Percentiles rank a stretch among this genome's conserved stretches.
phyloP scores from a whole-genome alignment of 2,888 invertebrate genomes.

The Lysandra bellargus region DNA sequence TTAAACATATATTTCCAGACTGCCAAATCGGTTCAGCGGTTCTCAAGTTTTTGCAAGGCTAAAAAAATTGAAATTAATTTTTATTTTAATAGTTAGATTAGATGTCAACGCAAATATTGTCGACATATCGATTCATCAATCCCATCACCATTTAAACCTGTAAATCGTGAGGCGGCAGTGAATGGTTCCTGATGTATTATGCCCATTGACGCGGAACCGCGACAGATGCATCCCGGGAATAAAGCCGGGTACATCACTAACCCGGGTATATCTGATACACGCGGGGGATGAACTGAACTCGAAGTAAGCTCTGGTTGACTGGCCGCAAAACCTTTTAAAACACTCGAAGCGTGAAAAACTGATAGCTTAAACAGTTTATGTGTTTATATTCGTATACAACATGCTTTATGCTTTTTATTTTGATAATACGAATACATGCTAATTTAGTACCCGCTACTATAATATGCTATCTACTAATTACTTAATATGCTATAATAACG shows the following conservation, averaged over 20 bases:
- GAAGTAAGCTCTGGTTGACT: slow-evolving; percentile 17
- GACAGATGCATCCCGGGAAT: slow-evolving; percentile 49
- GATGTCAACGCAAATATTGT: no score
- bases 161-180: slow-evolving; percentile 68
- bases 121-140: slow-evolving; percentile 24
- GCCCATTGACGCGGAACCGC: slow-evolving; percentile 66
- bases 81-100: no score
- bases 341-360: slow-evolving; percentile 16
- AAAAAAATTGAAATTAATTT: no score
- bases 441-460: no score
- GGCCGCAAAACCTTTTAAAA: slow-evolving; percentile 21
- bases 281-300: not conserved
- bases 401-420: not conserved
- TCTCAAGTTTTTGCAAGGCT: no score
- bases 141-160: slow-evolving; percentile 60
- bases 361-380: slow-evolving; percentile 18
- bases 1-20: no score
- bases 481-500: no score
- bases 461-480: no score
- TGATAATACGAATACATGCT: not conserved
- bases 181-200: slow-evolving; percentile 76
- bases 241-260: slow-evolving; percentile 32
- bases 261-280: not conserved
- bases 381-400: not conserved
- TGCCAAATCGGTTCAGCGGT: no score